Evolutionary conservation across 2,888 invertebrate genomes (phyloP).

Genomic region (Pinctada fucata): DNA sequence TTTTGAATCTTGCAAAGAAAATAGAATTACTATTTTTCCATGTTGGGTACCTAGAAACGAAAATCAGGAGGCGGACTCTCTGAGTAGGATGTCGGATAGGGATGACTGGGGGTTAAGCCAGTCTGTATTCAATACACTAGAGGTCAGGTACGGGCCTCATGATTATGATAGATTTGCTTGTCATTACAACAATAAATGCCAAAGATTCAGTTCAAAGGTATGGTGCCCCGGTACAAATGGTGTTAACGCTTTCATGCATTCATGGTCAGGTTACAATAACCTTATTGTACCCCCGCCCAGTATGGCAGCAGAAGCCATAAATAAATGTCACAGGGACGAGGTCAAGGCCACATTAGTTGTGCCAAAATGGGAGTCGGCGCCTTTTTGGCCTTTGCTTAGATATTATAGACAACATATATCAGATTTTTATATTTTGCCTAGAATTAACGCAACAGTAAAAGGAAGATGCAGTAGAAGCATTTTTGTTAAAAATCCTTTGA

Average conservation of each 20-base stretch:
- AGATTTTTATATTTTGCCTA: not conserved
- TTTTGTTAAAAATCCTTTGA: not conserved
- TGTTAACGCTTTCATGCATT: no score
- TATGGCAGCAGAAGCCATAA: not conserved
- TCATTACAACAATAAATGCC: not conserved
- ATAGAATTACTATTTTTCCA: not conserved
- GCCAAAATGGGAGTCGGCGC: not conserved
- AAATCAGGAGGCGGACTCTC: not conserved
- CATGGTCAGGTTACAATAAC: not conserved
- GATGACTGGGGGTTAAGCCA: not conserved
- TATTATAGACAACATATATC: not conserved
- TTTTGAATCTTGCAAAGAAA: no score
- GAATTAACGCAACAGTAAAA: not conserved
- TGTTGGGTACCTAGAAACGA: not conserved
- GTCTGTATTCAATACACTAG: not conserved
- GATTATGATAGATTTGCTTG: not conserved
- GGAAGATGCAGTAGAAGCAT: not conserved
- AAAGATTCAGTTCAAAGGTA: not conserved
- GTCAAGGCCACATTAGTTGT: slow-evolving; percentile 2
- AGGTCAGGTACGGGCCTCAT: not conserved
- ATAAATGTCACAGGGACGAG: not conserved
- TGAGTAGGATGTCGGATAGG: not conserved
- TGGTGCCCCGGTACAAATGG: slow-evolving; percentile 1
- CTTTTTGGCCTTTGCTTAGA: not conserved
- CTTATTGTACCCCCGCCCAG: not conserved